Evolutionary conservation across 2,888 invertebrate species (phyloP).

Genomic region (Deilephila porcellus): DNA sequence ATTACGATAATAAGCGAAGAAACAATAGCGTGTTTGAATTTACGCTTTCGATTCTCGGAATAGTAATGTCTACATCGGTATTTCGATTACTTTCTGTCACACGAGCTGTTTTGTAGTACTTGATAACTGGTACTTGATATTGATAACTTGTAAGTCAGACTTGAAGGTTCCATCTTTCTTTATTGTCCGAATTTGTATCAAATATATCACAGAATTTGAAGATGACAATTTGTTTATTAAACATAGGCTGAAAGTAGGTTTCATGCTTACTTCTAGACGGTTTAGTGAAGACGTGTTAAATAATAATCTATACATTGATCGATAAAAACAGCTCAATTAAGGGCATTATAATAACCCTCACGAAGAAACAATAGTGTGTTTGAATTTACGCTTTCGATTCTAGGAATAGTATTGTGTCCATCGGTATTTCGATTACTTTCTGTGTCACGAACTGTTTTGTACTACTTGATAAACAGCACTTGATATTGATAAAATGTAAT

Average conservation of each 20-base stretch:
- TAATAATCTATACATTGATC: too few species aligned
- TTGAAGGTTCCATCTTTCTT: too few species aligned
- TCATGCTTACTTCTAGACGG: too few species aligned
- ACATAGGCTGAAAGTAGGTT: too few species aligned
- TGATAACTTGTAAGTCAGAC: background rate
- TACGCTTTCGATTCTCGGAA: constrained; percentile 26
- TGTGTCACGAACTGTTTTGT: background rate
- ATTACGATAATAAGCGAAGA: too few species aligned
- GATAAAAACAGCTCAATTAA: too few species aligned
- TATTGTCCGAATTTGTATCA: too few species aligned
- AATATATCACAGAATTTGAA: too few species aligned
- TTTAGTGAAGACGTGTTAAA: too few species aligned
- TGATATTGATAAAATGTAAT: background rate
- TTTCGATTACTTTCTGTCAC: too few species aligned
- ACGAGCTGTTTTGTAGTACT: background rate
- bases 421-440: constrained; percentile 11
- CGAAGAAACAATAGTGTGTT: constrained; percentile 9
- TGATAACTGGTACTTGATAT: background rate
- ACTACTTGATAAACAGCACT: background rate
- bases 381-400: constrained; percentile 11
- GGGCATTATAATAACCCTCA: too few species aligned
- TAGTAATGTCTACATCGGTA: constrained; percentile 16
- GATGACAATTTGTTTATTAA: too few species aligned
- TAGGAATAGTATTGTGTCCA: constrained; percentile 23
- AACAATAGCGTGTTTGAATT: constrained; percentile 7